A percentile compares a stretch with the other conserved stretches of the same genome.
Evolutionary conservation across 2,888 invertebrate genomes (phyloP).

Genomic region (Cantharis lateralis): DNA sequence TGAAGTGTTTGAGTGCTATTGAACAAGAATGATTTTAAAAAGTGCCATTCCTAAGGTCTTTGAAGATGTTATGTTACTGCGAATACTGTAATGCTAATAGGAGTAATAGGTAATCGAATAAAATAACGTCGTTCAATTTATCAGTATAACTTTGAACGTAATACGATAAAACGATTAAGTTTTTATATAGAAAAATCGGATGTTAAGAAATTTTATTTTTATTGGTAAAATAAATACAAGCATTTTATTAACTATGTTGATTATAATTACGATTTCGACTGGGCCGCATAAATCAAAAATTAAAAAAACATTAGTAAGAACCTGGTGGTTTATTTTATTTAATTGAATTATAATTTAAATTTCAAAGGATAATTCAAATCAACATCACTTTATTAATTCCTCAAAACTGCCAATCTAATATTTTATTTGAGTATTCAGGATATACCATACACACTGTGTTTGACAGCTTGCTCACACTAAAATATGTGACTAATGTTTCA

Average conservation of each 20-base stretch:
- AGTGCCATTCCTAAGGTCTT: slow-evolving; percentile 17
- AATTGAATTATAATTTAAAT: neutral
- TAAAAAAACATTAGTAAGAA: neutral
- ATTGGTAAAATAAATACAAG: slow-evolving; percentile 13
- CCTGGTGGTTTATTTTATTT: neutral
- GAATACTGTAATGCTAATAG: slow-evolving; percentile 7
- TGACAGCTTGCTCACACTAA: neutral
- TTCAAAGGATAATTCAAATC: neutral
- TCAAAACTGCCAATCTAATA: neutral
- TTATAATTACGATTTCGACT: neutral
- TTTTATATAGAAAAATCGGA: slow-evolving; percentile 17
- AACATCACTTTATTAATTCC: neutral
- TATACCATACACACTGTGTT: neutral
- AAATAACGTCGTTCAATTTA: slow-evolving; percentile 19
- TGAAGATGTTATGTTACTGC: slow-evolving; percentile 13
- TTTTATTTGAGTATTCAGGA: neutral
- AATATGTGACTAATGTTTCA: neutral
- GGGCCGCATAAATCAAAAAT: neutral
- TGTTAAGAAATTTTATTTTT: slow-evolving; percentile 23
- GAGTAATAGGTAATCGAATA: slow-evolving; percentile 20
- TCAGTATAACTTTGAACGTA: slow-evolving; percentile 16
- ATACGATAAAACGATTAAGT: slow-evolving; percentile 19
- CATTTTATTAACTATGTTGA: slow-evolving; percentile 14
- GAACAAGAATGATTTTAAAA: slow-evolving; percentile 18
- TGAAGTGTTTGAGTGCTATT: slow-evolving; percentile 11